Evolutionary conservation across 1,140 invertebrate genomes (phyloP), one percentile per base, ranked within the genome.

Genomic region (Bombus balteatus): DNA sequence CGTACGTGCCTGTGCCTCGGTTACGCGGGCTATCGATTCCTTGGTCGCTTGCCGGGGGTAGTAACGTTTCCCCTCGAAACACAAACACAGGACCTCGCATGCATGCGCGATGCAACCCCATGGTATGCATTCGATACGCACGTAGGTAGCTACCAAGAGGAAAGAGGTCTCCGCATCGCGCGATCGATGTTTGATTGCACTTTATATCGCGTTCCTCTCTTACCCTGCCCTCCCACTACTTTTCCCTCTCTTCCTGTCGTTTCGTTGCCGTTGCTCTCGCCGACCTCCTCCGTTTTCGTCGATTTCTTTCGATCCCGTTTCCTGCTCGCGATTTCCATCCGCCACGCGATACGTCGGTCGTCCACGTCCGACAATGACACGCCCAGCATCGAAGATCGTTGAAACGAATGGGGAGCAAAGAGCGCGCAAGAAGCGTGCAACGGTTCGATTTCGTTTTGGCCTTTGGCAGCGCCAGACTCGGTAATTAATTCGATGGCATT

Each of bases 131-230:
- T 90, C 89, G 89, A 90, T 90, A 91, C 90, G 89, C 90, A 88
- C 84, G 89, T 88, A 90, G 89, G 83, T 88, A 83, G 78, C 89
- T 86, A 88, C 87, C 90, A 87, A 89, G 90, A 91, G 90, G 89
- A 87, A 91, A 91, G 89, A 88, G 89, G 87, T 85, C 87, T 85
- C 87, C 85, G 90, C 81, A 89, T 90, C 90, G 87, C 85, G 68
- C 89, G 90, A 91, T 91, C 90, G 89, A 91, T 91, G 90, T 91
- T 91, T 89, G 90, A 91, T 91, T 91, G 90, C 90, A 91, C 90
- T 91, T 91, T 91, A 87, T 87, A 85, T 85, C 82, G 87, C 70
- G 59, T 87, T 81, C 85, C 87, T 88, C 89, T 90, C 53, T 62
- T 71, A 43, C 78, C 82, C 70, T 47, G 37, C 53, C 59, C 74